These are phyloP conservation scores for Murina feae DNA, from an alignment of 2,113 vertebrate genomes.

Conservation along the genomic window DNA sequence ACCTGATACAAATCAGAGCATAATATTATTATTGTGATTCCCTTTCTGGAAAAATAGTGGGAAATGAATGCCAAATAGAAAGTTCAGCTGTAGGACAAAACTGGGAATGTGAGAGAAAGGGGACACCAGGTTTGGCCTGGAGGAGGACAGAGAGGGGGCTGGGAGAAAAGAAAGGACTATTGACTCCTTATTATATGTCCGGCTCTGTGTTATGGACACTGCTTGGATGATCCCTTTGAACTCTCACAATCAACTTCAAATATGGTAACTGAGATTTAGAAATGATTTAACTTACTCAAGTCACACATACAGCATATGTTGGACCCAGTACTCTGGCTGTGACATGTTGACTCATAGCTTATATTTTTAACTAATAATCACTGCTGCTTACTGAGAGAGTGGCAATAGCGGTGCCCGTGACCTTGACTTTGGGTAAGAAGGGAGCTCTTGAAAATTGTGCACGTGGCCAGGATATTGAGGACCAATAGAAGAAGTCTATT, in stretches of 20 bases:
- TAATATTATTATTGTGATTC: background rate
- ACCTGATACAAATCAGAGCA: background rate
- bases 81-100: background rate
- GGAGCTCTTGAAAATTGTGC: background rate
- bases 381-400: background rate
- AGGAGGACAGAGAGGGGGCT: background rate
- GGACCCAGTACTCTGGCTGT: background rate
- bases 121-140: background rate
- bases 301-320: background rate
- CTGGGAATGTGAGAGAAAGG: background rate
- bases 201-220: background rate
- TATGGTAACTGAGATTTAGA: background rate
- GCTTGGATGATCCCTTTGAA: background rate
- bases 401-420: background rate
- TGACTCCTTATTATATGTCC: background rate
- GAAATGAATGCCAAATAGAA: background rate
- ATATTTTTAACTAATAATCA: background rate
- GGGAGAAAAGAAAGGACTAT: background rate
- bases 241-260: background rate
- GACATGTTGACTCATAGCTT: background rate
- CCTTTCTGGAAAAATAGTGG: background rate
- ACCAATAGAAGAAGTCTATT: background rate
- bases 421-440: background rate
- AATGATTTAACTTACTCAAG: background rate
- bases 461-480: background rate